Evolutionary conservation across 2,797 vertebrate species (phyloP).

Genomic region (Anguilla marmorata): DNA sequence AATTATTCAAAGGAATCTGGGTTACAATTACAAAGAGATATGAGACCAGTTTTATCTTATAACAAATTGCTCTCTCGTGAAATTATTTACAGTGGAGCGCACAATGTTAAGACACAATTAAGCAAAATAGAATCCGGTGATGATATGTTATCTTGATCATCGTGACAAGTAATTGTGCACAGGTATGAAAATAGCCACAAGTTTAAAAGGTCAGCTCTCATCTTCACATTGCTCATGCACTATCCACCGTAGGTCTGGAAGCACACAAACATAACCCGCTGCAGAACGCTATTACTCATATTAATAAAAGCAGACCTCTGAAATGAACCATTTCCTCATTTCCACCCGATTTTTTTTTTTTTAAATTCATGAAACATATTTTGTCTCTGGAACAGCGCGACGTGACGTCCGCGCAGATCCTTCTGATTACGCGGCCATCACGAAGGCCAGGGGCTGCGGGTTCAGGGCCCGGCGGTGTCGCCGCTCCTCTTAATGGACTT

Average conservation of each 20-base stretch:
- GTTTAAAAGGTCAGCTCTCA: background rate
- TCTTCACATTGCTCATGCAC: background rate
- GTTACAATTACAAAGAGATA: background rate
- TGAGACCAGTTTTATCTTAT: background rate
- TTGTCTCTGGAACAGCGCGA: background rate
- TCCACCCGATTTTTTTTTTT: background rate
- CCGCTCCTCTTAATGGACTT: background rate
- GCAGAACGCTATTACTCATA: background rate
- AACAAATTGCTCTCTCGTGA: background rate
- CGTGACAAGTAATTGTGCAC: background rate
- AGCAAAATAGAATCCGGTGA: background rate
- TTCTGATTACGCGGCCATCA: background rate
- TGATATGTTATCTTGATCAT: background rate
- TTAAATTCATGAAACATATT: constrained; percentile 19
- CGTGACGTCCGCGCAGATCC: background rate
- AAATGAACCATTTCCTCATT: background rate
- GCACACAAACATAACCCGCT: no score
- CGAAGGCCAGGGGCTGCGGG: background rate
- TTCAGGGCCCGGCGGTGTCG: background rate
- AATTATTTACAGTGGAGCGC: background rate
- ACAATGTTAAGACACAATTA: background rate
- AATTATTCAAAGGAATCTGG: background rate
- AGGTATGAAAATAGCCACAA: background rate
- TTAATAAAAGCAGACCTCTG: background rate
- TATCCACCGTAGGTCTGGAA: background rate